These are phyloP conservation scores for Syritta pipiens DNA, from an alignment of 2,888 invertebrate genomes.

Conservation along the genomic window DNA sequence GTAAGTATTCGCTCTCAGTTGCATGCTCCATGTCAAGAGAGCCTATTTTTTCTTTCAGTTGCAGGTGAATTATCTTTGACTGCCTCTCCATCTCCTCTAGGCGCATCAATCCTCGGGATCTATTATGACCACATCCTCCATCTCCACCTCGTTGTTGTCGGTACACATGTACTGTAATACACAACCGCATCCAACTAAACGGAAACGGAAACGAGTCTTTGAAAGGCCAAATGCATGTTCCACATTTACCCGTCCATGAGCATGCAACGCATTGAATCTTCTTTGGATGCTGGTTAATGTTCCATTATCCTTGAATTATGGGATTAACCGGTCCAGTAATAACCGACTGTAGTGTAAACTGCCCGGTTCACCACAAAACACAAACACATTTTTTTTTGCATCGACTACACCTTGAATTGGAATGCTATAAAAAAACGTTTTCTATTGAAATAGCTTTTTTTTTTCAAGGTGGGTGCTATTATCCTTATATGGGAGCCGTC, in stretches of 20 bases:
- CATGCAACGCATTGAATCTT: no score
- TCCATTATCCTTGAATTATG: no score
- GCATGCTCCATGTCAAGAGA: constrained; percentile 25
- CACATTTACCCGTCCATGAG: no score
- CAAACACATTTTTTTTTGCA: constrained; percentile 66
- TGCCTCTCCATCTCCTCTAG: no score
- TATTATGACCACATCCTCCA: constrained; percentile 70
- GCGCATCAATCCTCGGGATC: constrained; percentile 71
- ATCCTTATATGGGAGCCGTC: no score
- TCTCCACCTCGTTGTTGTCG: no score
- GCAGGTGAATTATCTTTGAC: no score
- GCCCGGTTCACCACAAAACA: constrained; percentile 71
- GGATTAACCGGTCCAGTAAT: no score
- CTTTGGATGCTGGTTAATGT: no score
- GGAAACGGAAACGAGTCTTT: constrained; percentile 25
- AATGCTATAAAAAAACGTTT: constrained; percentile 67
- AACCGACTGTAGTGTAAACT: no score
- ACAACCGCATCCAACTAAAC: constrained; percentile 68
- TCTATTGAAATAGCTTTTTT: constrained; percentile 66
- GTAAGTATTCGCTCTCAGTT: not conserved
- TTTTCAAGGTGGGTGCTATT: constrained; percentile 11
- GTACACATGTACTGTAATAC: constrained; percentile 72
- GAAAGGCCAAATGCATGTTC: no score
- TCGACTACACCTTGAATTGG: constrained; percentile 71
- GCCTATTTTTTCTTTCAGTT: constrained; percentile 54